A percentile compares a stretch with the other conserved stretches of the same genome.
These are phyloP conservation scores for Antennarius striatus DNA, from an alignment of 2,113 vertebrate genomes.

Conservation along the genomic window DNA sequence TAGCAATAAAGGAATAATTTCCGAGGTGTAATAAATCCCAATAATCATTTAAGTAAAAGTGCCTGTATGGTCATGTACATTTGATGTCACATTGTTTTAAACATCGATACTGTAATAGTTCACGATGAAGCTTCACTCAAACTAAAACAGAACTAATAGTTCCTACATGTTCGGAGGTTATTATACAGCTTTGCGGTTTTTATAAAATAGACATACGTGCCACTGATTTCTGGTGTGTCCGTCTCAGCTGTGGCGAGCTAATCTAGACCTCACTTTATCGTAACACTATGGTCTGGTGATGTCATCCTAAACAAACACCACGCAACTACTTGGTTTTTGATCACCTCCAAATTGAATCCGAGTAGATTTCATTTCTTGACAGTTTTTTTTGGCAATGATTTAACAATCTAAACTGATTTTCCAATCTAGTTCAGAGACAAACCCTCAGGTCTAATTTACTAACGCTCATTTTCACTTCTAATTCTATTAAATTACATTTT, in stretches of 20 bases:
- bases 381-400: conserved; percentile 30
- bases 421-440: conserved; percentile 26
- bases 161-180: conserved; percentile 7
- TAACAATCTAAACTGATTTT: conserved; percentile 34
- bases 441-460: too few relatives aligned
- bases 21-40: conserved; percentile 2
- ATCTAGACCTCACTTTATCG: conserved; percentile 48
- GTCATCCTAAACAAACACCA: conserved; percentile 51
- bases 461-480: conserved; percentile 1
- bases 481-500: too few relatives aligned
- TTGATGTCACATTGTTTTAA: conserved; percentile 17
- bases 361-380: conserved; percentile 41
- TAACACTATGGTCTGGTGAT: conserved; percentile 53
- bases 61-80: conserved; percentile 6
- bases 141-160: conserved; percentile 44
- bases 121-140: conserved; percentile 35
- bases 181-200: conserved; percentile 15
- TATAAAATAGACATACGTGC: conserved; percentile 26
- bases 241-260: conserved; percentile 35
- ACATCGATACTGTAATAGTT: conserved; percentile 37
- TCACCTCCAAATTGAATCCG: conserved; percentile 66
- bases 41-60: conserved; percentile 11
- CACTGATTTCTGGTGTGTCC: conserved; percentile 48
- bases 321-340: conserved; percentile 65
- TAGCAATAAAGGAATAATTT: background rate